A percentile compares a stretch with the other conserved stretches of the same genome.
Conservation (phyloP, 2,113 vertebrate species). For the Thoracochromis brauschi region DNA sequence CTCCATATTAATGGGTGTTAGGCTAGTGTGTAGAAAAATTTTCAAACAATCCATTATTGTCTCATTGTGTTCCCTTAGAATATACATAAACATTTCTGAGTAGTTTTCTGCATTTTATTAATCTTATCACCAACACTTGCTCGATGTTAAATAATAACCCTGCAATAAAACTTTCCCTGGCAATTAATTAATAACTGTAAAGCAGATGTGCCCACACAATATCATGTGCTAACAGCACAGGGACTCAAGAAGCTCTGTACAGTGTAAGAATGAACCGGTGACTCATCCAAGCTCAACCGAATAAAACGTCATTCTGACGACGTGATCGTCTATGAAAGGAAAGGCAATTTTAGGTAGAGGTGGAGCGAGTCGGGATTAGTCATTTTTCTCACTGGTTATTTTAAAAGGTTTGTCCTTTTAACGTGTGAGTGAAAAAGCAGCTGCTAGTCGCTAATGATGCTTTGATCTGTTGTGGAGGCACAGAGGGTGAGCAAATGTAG, state of each 20-base stretch:
- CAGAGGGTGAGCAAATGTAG: background rate
- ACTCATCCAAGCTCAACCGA: conserved; percentile 25
- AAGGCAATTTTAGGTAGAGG: background rate
- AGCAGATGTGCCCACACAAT: background rate
- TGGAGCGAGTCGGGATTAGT: background rate
- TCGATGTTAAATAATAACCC: background rate
- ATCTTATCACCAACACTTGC: background rate
- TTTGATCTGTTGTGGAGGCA: background rate
- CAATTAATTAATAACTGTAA: background rate
- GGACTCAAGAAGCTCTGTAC: background rate
- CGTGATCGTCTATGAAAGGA: background rate
- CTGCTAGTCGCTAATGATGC: background rate
- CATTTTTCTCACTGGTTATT: background rate
- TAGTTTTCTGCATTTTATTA: background rate
- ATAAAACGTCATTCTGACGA: conserved; percentile 10
- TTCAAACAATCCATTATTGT: background rate
- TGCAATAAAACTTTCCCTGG: background rate
- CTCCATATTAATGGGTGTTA: background rate
- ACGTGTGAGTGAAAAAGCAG: background rate
- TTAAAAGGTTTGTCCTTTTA: background rate
- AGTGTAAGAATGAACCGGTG: background rate
- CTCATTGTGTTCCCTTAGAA: background rate
- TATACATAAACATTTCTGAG: background rate
- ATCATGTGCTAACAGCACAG: background rate
- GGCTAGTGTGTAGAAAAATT: background rate